Base-by-base conservation (phyloP, 2,113 vertebrate genomes). In the Proterorhinus semilunaris region DNA sequence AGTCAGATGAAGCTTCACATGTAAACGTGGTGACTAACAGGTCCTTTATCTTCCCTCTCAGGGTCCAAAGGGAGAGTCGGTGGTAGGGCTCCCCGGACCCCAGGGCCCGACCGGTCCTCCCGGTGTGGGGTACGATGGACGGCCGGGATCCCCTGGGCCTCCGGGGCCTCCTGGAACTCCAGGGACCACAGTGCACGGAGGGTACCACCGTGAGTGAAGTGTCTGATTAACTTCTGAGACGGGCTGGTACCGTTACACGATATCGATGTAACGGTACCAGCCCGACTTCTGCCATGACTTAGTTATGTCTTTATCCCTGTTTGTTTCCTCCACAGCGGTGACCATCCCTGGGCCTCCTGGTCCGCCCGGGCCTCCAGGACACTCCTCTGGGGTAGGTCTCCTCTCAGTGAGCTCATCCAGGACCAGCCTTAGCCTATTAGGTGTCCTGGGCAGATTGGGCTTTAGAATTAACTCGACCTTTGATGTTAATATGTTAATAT, bases 1-100 rank as follows among this genome's bases (percentile, higher is more conserved):
- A 0, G 27, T 36, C 27, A 36, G 27, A 36, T 36, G 2, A 36
- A 36, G 4, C 27, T 36, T 36, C 27, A 36, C 27, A 36, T 5
- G 27, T 36, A 36, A 36, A 36, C 27, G 27, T 5, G 4, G 27
- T 4, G 27, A 36, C 4, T 36, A 36, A 36, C 51, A 17, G 15
- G n/a, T 11, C 5, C 7, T 15, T 36, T 16, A 16, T 59, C 49
- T 49, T 62, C 9, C 55, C n/a, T 53, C 61, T 7, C n/a, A 99
- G 97, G 97, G 96, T 58, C 92, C 95, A 68, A 97, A 97, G 74
- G 98, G 97, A 74, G 96, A 97, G n/a, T 93, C 93, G 6, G 73
- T 98, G 13, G 72, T 69, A 6, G 98, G 98, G 3, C 95, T 92
- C 0, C 91, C 95, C 0, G 98, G 98, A 21, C 95, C 95, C 6